Conservation (phyloP, 2,797 vertebrate genomes). For the Spheniscus humboldti region DNA sequence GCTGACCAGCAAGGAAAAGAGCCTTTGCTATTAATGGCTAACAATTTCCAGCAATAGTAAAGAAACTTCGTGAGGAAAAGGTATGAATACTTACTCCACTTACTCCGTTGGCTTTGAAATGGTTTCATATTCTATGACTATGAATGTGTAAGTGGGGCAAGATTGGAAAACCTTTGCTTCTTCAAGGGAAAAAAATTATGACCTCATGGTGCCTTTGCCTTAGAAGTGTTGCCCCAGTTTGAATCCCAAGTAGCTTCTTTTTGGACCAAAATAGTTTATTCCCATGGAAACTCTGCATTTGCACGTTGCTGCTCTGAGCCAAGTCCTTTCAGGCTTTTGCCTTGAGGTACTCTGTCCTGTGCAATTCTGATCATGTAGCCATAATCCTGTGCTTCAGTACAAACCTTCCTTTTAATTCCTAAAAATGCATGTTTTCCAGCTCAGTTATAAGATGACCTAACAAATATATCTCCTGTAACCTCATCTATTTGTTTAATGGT, state of each 20-base stretch:
- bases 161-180: neutral
- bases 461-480: neutral
- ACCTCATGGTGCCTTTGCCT: neutral
- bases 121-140: neutral
- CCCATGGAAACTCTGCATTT: neutral
- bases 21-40: neutral
- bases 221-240: neutral
- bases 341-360: neutral
- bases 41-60: neutral
- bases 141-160: neutral
- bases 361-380: neutral
- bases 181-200: neutral
- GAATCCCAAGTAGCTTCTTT: neutral
- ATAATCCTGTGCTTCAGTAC: neutral
- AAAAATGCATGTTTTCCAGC: neutral
- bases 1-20: neutral
- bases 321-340: constrained; percentile 8
- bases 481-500: neutral
- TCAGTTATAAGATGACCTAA: neutral
- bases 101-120: neutral
- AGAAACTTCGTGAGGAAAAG: neutral
- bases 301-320: neutral
- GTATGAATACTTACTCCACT: neutral
- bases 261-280: neutral
- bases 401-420: neutral